Percentiles rank a stretch among this genome's conserved stretches.
These are phyloP conservation scores for Carabus problematicus DNA, from an alignment of 2,888 invertebrate species.

Conservation along the genomic window DNA sequence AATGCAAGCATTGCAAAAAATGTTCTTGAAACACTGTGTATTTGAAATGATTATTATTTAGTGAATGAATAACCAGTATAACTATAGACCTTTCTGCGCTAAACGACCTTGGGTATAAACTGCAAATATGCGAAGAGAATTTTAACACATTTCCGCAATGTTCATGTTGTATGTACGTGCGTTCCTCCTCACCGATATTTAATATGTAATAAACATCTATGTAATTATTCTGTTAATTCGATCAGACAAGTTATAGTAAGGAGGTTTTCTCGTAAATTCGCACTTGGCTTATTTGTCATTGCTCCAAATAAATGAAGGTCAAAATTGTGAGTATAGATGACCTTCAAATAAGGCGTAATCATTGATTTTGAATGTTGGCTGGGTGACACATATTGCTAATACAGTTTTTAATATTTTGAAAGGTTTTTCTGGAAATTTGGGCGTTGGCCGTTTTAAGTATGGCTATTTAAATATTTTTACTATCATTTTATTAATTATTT, in stretches of 20 bases:
- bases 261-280: conserved; percentile 12
- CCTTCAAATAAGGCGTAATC: conserved; percentile 24
- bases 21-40: too few relatives aligned
- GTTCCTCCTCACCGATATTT: neutral
- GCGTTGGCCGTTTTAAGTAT: too few relatives aligned
- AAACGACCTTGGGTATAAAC: conserved; percentile 23
- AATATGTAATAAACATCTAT: conserved; percentile 27
- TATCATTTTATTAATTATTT: too few relatives aligned
- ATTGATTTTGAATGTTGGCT: conserved; percentile 9
- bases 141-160: conserved; percentile 22
- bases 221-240: conserved; percentile 13
- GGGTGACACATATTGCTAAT: too few relatives aligned
- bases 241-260: conserved; percentile 21
- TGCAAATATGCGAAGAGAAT: conserved; percentile 26
- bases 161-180: conserved; percentile 8
- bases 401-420: too few relatives aligned
- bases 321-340: conserved; percentile 14
- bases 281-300: conserved; percentile 25
- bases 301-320: conserved; percentile 37
- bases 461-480: too few relatives aligned
- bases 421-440: too few relatives aligned
- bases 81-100: neutral
- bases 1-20: too few relatives aligned
- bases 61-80: neutral
- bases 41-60: too few relatives aligned